Evolutionary conservation across 1,140 invertebrate species (phyloP).

Genomic region (Pinna nobilis): DNA sequence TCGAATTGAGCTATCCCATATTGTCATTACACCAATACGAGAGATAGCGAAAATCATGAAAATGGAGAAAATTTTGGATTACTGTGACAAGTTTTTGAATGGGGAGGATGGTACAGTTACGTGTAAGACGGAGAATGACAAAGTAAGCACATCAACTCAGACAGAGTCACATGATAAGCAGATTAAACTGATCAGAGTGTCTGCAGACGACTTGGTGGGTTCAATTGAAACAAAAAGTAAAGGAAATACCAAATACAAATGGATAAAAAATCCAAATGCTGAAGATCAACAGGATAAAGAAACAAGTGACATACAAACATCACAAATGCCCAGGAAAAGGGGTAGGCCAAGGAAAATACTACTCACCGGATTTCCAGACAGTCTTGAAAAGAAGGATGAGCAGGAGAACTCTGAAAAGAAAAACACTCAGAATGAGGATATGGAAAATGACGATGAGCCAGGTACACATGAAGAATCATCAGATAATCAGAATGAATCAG

Average conservation of each 20-base stretch:
- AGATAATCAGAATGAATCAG: constrained; percentile 23
- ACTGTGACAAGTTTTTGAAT: constrained; percentile 54
- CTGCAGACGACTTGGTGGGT: too few relatives aligned
- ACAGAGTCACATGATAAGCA: background rate
- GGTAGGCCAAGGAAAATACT: constrained; percentile 43
- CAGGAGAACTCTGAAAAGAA: constrained; percentile 15
- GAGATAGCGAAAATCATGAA: constrained; percentile 70
- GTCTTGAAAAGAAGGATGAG: constrained; percentile 36
- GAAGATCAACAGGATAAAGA: too few relatives aligned
- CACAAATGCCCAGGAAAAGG: constrained; percentile 26
- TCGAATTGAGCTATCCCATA: constrained; percentile 53
- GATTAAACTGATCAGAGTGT: background rate
- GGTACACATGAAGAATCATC: constrained; percentile 2
- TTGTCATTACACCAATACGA: constrained; percentile 62
- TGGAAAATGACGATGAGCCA: background rate
- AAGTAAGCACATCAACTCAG: background rate
- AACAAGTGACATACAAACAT: too few relatives aligned
- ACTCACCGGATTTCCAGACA: constrained; percentile 4
- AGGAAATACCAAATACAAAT: too few relatives aligned
- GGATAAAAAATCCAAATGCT: background rate
- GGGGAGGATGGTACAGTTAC: constrained; percentile 22
- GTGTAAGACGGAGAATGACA: background rate
- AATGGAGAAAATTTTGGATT: constrained; percentile 56
- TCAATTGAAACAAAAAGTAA: too few relatives aligned
- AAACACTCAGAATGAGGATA: constrained; percentile 10